These are phyloP conservation scores for Colletes gigas DNA, from an alignment of 1,140 invertebrate species.

Conservation along the genomic window DNA sequence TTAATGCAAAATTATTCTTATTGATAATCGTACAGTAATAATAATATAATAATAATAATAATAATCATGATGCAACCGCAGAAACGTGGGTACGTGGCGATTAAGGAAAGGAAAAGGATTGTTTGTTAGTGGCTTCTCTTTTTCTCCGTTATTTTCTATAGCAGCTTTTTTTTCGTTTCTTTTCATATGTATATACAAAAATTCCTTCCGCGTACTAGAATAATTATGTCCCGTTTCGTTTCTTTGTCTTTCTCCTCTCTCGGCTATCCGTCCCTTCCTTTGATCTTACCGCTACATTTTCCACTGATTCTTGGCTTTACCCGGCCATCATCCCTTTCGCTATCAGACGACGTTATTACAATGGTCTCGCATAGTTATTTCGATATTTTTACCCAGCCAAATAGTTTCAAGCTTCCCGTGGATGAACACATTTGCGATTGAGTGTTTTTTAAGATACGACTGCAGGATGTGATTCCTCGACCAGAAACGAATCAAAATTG, in stretches of 20 bases:
- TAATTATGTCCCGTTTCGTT: conserved; percentile 1
- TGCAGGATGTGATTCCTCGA: too few species aligned
- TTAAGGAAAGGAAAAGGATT: conserved; percentile 47
- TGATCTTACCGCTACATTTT: conserved; percentile 32
- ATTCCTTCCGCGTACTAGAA: conserved; percentile 9
- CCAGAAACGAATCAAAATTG: too few species aligned
- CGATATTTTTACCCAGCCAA: too few species aligned
- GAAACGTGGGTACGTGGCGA: conserved; percentile 51
- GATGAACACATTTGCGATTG: too few species aligned
- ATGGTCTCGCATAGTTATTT: too few species aligned
- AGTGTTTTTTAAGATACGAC: too few species aligned
- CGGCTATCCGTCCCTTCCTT: conserved; percentile 36
- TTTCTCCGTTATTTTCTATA: conserved; percentile 26
- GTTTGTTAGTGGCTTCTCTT: conserved; percentile 44
- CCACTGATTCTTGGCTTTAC: conserved; percentile 40
- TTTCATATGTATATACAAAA: conserved; percentile 51
- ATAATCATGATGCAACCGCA: conserved; percentile 63
- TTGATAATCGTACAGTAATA: conserved; percentile 56
- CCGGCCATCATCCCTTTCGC: background rate
- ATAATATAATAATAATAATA: conserved; percentile 66
- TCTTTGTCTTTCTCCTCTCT: conserved; percentile 26
- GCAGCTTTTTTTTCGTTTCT: conserved; percentile 20
- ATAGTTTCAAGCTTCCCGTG: too few species aligned
- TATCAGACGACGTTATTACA: background rate
- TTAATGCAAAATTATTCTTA: conserved; percentile 63